Base-by-base conservation (phyloP, 2,888 invertebrate species). In the Notocelia uddmanniana region DNA sequence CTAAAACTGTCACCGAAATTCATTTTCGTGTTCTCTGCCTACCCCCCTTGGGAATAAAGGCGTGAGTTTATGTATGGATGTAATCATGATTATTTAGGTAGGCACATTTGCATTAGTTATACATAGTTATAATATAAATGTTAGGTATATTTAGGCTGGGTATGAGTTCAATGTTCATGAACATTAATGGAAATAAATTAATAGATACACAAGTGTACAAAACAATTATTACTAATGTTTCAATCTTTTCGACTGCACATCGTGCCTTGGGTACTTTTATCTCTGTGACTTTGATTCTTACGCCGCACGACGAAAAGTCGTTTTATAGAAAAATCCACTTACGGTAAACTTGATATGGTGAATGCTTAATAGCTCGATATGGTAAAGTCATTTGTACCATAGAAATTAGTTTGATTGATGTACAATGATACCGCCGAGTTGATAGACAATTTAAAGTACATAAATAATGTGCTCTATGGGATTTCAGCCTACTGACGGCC, bases 391-490 rank as follows among this genome's bases (percentile, higher is more conserved):
- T 52, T 64, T 64, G 37, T 63, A 34, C 37, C 34, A 34, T 54
- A 18, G 52, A 54, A 64, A 37, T 23, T 21, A 15, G 52, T 19
- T 19, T 62, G 26, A 2, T 64, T 37, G 50, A 57, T 63, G 63
- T n/a, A n/a, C n/a, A 70, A 59, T 54, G 54, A 26, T 69, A 45
- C 19, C 60, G 60, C n/a, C n/a, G n/a, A n/a, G n/a, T 60, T 69
- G 41, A 69, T 59, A 19, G 68, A 41, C 68, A 59, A n/a, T 69
- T 31, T 54, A 52, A 31, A 23, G 45, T 70, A 18, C 57, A 70
- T 70, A 41, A 64, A 50, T 70, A 58, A 70, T 70, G 19, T 31
- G 19, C 13, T 41, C 59, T 34, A 52, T 68, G 59, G 63, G 50
- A 41, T 58, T 41, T 34, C 1, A 21, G 13, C 52, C 52, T 26